A percentile compares a stretch with the other conserved stretches of the same genome.
These are phyloP conservation scores for Toxonevra muliebris DNA, from an alignment of 2,888 invertebrate species.

Conservation along the genomic window DNA sequence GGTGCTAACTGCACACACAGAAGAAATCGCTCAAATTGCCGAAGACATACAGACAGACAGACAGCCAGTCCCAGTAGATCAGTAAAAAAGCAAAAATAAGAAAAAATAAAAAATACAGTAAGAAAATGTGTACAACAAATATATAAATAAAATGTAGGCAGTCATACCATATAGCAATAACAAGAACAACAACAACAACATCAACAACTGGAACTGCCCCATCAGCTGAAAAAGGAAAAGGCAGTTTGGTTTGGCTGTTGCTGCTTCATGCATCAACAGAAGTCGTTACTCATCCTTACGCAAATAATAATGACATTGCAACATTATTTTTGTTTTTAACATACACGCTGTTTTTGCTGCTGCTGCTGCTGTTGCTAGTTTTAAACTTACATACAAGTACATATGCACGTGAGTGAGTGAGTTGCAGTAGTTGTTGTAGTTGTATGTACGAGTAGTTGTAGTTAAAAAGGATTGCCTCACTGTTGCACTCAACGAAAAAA, in stretches of 20 bases:
- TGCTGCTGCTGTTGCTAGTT: slow-evolving; percentile 14
- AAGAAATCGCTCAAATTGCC: slow-evolving; percentile 40
- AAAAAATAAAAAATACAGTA: slow-evolving; percentile 3
- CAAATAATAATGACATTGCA: slow-evolving; percentile 29
- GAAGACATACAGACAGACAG: slow-evolving; percentile 17
- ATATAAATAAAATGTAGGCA: slow-evolving; percentile 19
- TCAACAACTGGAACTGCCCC: slow-evolving; percentile 3
- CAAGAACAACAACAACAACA: slow-evolving; percentile 22
- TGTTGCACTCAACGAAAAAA: not conserved
- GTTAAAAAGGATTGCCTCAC: not conserved
- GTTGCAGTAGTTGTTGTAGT: slow-evolving; percentile 6
- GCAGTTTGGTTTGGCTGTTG: slow-evolving; percentile 4
- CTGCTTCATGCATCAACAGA: slow-evolving; percentile 19
- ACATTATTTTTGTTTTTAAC: not conserved
- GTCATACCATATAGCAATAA: slow-evolving; percentile 13
- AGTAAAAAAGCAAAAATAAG: not conserved
- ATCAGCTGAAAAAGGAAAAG: not conserved
- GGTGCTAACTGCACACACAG: slow-evolving; percentile 41
- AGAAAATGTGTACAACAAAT: not conserved
- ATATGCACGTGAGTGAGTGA: not conserved
- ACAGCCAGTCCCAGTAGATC: not conserved
- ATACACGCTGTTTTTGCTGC: slow-evolving; percentile 9
- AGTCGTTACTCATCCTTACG: slow-evolving; percentile 30
- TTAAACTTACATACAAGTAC: slow-evolving; percentile 3
- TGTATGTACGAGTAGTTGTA: slow-evolving; percentile 2